Evolutionary conservation across 1,140 invertebrate genomes (phyloP).

Genomic region (Agraylea sexmaculata): DNA sequence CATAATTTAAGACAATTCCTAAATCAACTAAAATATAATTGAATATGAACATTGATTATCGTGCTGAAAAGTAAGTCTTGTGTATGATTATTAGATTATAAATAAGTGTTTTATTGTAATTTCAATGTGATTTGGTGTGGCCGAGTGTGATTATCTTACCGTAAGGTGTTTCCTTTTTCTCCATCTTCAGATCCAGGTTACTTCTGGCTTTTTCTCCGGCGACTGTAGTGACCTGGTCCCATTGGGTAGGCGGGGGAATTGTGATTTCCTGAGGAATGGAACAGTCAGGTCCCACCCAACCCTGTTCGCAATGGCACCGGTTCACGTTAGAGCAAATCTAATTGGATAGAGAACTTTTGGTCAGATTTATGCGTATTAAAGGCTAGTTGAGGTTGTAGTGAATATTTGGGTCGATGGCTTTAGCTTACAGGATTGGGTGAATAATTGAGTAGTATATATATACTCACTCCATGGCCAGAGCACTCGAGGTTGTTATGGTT

Average conservation of each 20-base stretch:
- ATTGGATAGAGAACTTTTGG: constrained; percentile 1
- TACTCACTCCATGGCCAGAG: constrained; percentile 83
- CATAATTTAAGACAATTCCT: too few relatives aligned
- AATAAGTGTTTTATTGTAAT: too few relatives aligned
- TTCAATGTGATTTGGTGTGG: too few relatives aligned
- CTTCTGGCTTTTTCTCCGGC: constrained; percentile 29
- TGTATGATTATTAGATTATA: too few relatives aligned
- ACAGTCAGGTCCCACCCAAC: constrained; percentile 85
- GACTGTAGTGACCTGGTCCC: constrained; percentile 26
- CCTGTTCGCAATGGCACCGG: constrained; percentile 79
- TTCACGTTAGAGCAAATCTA: constrained; percentile 90
- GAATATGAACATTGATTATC: too few relatives aligned
- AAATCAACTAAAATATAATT: too few relatives aligned
- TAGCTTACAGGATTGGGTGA: background rate
- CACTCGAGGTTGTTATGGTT: constrained; percentile 82
- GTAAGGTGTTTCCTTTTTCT: constrained; percentile 79
- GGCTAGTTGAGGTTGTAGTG: too few relatives aligned
- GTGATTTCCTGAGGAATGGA: constrained; percentile 60
- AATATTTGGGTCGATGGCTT: background rate
- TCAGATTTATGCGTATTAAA: too few relatives aligned
- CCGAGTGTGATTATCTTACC: constrained; percentile 48
- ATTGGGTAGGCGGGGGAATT: constrained; percentile 37
- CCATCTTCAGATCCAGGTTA: constrained; percentile 57
- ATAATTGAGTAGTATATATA: constrained; percentile 2
- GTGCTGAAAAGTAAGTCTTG: too few relatives aligned